Evolutionary conservation across 2,113 vertebrate species (phyloP).

Genomic region (Cathartes aura): DNA sequence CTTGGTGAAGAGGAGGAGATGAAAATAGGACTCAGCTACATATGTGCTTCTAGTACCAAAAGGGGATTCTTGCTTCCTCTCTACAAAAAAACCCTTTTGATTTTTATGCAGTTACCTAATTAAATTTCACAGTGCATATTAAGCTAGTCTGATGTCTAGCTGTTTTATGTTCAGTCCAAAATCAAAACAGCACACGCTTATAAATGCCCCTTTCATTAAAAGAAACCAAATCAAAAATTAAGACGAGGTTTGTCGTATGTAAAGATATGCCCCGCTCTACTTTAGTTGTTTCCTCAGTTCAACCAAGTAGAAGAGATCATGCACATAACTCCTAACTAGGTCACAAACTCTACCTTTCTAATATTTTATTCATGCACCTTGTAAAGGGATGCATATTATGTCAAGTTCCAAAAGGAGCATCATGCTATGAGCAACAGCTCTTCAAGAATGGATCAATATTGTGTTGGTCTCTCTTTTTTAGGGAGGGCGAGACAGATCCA

Average conservation of each 20-base stretch:
- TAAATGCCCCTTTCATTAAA: not conserved
- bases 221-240: not conserved
- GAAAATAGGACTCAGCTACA: not conserved
- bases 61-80: not conserved
- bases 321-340: not conserved
- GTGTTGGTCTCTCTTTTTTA: not conserved
- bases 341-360: not conserved
- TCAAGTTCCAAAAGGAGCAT: not conserved
- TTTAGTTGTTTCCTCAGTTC: not conserved
- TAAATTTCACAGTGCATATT: not conserved
- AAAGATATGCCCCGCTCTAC: not conserved
- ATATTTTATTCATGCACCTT: conserved; percentile 6
- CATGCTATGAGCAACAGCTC: not conserved
- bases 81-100: not conserved
- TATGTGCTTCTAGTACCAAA: not conserved
- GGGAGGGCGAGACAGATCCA: not conserved
- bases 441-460: not conserved
- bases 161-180: not conserved
- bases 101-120: conserved; percentile 15
- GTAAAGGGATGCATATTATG: not conserved
- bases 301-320: not conserved
- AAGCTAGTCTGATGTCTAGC: not conserved
- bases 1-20: not conserved
- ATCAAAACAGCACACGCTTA: not conserved
- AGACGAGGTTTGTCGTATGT: not conserved